phyloP scores from a whole-genome alignment of 2,113 vertebrate genomes.

The Ivindomyrus marchei region DNA sequence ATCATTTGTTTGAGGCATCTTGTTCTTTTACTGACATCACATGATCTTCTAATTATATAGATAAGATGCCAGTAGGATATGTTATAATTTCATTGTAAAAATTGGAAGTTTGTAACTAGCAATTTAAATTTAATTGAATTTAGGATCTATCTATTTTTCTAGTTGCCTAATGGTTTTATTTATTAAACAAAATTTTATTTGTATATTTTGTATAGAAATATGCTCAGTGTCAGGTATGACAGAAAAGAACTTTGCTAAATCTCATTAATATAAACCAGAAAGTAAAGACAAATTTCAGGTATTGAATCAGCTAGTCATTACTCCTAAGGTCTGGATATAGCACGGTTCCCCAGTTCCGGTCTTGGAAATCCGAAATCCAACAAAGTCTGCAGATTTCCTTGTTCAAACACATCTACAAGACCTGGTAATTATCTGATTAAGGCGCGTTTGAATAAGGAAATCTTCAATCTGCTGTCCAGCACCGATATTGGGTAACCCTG shows the following conservation, averaged over 20 bases:
- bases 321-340: neutral
- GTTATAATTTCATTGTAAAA: neutral
- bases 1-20: neutral
- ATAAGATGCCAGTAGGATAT: neutral
- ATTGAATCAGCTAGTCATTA: neutral
- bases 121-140: neutral
- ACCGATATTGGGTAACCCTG: neutral
- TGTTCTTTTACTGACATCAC: neutral
- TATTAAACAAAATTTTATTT: neutral
- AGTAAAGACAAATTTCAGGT: neutral
- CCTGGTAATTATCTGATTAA: neutral
- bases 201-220: neutral
- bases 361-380: neutral
- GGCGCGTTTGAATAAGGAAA: neutral
- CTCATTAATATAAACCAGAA: neutral
- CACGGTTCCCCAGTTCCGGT: neutral
- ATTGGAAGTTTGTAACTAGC: neutral
- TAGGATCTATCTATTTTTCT: neutral
- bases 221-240: neutral
- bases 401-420: neutral
- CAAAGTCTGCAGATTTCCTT: neutral
- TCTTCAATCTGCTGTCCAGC: neutral
- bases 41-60: conserved; percentile 8
- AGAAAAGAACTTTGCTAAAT: neutral
- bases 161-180: neutral